These are phyloP conservation scores for Sarcophaga carnaria DNA, from an alignment of 2,888 invertebrate species.

Conservation along the genomic window DNA sequence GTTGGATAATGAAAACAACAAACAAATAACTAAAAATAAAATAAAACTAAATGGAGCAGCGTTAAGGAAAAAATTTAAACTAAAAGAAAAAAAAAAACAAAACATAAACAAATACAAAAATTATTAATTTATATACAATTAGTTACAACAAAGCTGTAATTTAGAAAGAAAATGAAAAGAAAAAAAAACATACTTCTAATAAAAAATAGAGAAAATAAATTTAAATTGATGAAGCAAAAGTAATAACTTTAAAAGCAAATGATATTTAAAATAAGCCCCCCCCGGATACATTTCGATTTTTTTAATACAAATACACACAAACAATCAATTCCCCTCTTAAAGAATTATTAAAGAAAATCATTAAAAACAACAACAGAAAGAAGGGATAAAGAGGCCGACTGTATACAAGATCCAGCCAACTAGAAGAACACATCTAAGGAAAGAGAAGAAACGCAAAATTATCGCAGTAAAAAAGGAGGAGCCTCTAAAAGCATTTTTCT, in stretches of 20 bases:
- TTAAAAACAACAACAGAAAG: not conserved
- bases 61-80: constrained; percentile 51
- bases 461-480: not conserved
- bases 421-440: constrained; percentile 17
- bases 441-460: not conserved
- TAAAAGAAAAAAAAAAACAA: constrained; percentile 40
- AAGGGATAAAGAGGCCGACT: constrained; percentile 12
- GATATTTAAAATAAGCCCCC: constrained; percentile 31
- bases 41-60: constrained; percentile 58
- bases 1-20: constrained; percentile 41
- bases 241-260: constrained; percentile 52
- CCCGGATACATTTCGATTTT: constrained; percentile 38
- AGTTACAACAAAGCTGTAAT: constrained; percentile 71
- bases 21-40: not conserved
- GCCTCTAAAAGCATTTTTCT: constrained; percentile 37
- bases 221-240: constrained; percentile 45
- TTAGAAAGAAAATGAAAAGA: constrained; percentile 53
- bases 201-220: constrained; percentile 54
- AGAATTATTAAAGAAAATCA: no score
- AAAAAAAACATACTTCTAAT: constrained; percentile 60
- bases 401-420: constrained; percentile 24
- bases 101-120: constrained; percentile 14
- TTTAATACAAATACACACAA: constrained; percentile 45
- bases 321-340: constrained; percentile 17
- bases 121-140: constrained; percentile 70